Percentiles rank a stretch among this genome's conserved stretches.
Evolutionary conservation across 2,113 vertebrate species (phyloP).

Genomic region (Nycticryphes semicollaris): DNA sequence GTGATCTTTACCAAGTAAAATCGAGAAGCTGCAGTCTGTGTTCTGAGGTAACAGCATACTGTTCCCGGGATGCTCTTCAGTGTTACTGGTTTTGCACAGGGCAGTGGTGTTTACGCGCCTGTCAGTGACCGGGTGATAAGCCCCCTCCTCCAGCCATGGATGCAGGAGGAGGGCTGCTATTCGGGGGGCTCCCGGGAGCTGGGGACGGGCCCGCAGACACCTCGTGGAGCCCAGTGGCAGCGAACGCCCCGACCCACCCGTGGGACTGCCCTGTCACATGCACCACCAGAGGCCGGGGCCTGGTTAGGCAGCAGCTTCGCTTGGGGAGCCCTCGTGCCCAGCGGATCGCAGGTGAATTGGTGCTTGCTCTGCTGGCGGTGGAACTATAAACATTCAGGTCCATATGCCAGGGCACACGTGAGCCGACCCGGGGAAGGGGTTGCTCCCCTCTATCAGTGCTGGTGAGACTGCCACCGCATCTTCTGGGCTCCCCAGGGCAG

Average conservation of each 20-base stretch:
- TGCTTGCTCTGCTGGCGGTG: neutral
- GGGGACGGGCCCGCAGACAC: neutral
- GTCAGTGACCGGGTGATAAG: too few species aligned
- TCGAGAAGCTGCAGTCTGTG: accelerated
- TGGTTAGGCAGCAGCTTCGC: neutral
- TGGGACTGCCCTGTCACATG: neutral
- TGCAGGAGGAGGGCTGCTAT: neutral
- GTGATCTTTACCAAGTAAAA: neutral
- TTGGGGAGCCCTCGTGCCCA: neutral
- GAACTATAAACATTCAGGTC: accelerated
- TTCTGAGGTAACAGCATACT: neutral
- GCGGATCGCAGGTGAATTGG: neutral
- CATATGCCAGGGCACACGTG: neutral
- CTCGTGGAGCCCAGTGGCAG: accelerated
- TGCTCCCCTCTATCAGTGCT: neutral
- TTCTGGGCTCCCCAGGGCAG: neutral
- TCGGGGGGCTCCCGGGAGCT: accelerated
- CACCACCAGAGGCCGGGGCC: accelerated
- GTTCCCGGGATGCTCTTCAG: too few species aligned
- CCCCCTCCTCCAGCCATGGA: too few species aligned
- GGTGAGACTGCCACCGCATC: neutral
- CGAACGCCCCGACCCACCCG: neutral
- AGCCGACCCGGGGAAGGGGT: neutral
- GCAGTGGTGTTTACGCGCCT: accelerated
- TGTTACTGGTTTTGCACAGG: too few species aligned